Evolutionary conservation across 2,888 invertebrate species (phyloP).

Genomic region (Acleris literana): DNA sequence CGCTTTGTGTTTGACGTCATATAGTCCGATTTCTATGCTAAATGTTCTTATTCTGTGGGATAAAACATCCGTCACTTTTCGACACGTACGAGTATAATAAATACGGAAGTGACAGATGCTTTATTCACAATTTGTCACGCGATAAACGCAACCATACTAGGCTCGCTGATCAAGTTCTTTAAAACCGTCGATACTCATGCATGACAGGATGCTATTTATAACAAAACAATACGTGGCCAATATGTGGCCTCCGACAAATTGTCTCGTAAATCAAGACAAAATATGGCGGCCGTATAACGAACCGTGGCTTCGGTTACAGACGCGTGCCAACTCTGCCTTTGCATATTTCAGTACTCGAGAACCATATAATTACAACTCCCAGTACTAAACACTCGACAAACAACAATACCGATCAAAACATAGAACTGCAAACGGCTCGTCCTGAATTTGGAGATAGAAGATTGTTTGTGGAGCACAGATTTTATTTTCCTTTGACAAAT

Average conservation of each 20-base stretch:
- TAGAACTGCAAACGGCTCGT: not conserved
- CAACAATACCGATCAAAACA: not conserved
- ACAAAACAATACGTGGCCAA: constrained; percentile 37
- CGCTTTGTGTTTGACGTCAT: no score
- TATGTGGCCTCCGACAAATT: constrained; percentile 36
- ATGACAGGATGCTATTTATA: constrained; percentile 30
- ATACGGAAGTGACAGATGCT: no score
- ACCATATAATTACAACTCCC: not conserved
- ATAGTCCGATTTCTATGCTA: no score
- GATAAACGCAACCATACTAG: no score
- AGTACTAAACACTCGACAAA: no score
- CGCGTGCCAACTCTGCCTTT: constrained; percentile 23
- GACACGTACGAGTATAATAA: no score
- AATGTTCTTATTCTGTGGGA: no score
- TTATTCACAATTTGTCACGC: no score
- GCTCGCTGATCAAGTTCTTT: constrained; percentile 12
- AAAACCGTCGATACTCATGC: not conserved
- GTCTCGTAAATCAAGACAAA: constrained; percentile 39
- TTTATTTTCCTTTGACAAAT: no score
- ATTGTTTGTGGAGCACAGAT: no score
- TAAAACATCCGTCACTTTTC: no score
- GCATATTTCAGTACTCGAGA: constrained; percentile 16
- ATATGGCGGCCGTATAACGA: constrained; percentile 33
- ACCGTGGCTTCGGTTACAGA: constrained; percentile 26
- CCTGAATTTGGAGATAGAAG: no score